phyloP scores from a whole-genome alignment of 2,113 vertebrate species.

The Nymphicus hollandicus region DNA sequence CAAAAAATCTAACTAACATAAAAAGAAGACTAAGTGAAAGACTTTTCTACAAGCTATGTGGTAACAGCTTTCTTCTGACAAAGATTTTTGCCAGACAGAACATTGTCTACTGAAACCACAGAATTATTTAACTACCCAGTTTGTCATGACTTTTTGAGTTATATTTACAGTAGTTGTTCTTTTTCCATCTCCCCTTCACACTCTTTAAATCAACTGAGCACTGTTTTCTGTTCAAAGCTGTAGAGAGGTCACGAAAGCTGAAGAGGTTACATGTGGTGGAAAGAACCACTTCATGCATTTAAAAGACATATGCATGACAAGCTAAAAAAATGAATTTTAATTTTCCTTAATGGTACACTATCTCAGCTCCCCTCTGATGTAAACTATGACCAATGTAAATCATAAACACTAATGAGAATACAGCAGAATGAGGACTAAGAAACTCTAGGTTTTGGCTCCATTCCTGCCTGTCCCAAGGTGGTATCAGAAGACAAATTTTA shows the following conservation, averaged over 20 bases:
- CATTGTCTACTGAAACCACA: neutral
- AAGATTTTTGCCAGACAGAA: neutral
- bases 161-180: neutral
- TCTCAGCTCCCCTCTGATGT: neutral
- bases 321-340: neutral
- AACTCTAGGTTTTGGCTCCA: neutral
- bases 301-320: neutral
- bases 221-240: neutral
- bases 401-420: neutral
- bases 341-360: neutral
- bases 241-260: neutral
- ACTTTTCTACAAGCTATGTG: neutral
- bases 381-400: neutral
- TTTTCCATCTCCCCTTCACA: neutral
- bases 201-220: neutral
- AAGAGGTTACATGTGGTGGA: neutral
- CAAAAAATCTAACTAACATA: neutral
- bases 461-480: neutral
- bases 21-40: neutral
- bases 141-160: constrained; percentile 9
- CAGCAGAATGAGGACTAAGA: neutral
- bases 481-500: neutral
- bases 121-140: neutral
- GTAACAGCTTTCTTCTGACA: neutral
- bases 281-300: neutral